These are phyloP conservation scores for Bombyx huttoni DNA, from an alignment of 2,888 invertebrate species.

Conservation along the genomic window DNA sequence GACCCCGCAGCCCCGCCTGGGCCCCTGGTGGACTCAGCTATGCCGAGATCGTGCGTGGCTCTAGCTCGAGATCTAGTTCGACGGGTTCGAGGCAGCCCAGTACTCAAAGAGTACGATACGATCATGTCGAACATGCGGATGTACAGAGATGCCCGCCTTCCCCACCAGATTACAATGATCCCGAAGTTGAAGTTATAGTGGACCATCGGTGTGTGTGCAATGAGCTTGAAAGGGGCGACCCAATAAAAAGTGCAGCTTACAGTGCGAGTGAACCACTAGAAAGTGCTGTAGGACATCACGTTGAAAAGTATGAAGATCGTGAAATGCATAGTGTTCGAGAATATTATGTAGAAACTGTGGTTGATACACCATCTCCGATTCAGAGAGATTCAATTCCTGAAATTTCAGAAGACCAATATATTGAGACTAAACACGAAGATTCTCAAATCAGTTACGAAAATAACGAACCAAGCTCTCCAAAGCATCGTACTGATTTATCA, in stretches of 20 bases:
- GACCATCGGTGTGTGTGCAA: slow-evolving; percentile 28
- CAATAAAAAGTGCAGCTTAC: not conserved
- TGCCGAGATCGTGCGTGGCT: slow-evolving; percentile 83
- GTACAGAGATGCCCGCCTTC: slow-evolving; percentile 3
- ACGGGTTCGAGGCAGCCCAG: slow-evolving; percentile 28
- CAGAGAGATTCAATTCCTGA: not conserved
- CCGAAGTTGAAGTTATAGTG: slow-evolving; percentile 21
- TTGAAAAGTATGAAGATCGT: slow-evolving; percentile 9
- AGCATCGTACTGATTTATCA: slow-evolving; percentile 73
- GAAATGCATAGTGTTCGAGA: slow-evolving; percentile 2
- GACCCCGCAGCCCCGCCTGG: slow-evolving; percentile 77
- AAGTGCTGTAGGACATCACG: slow-evolving; percentile 27
- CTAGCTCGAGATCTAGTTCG: slow-evolving; percentile 47
- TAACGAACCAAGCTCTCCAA: slow-evolving; percentile 8
- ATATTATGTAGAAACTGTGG: slow-evolving; percentile 3
- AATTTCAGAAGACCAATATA: slow-evolving; percentile 3
- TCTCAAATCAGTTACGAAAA: not conserved
- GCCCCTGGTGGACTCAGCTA: slow-evolving; percentile 81
- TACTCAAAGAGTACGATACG: slow-evolving; percentile 15
- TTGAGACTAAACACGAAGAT: slow-evolving; percentile 22
- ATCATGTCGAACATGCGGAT: slow-evolving; percentile 1
- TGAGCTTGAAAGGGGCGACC: slow-evolving; percentile 20
- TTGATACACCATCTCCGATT: not conserved
- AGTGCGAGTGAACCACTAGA: slow-evolving; percentile 50
- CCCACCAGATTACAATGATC: slow-evolving; percentile 8